A percentile compares a stretch with the other conserved stretches of the same genome.
phyloP scores from a whole-genome alignment of 2,797 vertebrate genomes.

The Acomys russatus region DNA sequence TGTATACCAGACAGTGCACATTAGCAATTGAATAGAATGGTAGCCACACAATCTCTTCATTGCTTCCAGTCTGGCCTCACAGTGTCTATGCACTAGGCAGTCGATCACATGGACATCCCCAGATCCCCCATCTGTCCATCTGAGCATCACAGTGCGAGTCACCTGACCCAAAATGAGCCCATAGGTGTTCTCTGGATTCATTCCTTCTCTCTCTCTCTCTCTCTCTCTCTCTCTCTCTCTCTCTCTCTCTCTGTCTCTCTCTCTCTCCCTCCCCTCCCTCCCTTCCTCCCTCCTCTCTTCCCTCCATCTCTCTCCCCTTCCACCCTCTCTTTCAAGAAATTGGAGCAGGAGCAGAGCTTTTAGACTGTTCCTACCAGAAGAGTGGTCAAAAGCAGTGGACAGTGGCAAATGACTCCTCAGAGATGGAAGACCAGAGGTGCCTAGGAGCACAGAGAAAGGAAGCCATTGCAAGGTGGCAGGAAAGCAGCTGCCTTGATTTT shows the following conservation, averaged over 20 bases:
- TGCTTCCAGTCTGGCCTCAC: background rate
- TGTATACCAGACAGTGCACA: background rate
- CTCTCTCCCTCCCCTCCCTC: too few relatives aligned
- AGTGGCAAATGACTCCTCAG: background rate
- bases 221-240: too few relatives aligned
- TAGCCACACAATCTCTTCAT: background rate
- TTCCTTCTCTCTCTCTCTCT: too few relatives aligned
- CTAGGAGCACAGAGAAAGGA: background rate
- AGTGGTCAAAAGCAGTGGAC: background rate
- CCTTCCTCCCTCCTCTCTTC: rapidly evolving
- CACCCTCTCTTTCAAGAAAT: too few relatives aligned
- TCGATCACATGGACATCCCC: background rate
- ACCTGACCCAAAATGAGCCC: background rate
- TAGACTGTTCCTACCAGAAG: background rate
- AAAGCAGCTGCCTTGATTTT: background rate
- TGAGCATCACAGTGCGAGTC: background rate
- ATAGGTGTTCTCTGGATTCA: background rate
- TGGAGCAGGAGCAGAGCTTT: background rate
- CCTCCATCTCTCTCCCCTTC: background rate
- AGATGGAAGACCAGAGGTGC: background rate
- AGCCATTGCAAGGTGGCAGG: background rate
- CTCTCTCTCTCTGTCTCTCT: background rate
- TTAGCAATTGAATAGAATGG: background rate
- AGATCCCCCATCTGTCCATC: background rate
- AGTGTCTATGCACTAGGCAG: background rate